These are phyloP conservation scores for Coryphaenoides rupestris DNA, from an alignment of 2,113 vertebrate species.

Conservation along the genomic window DNA sequence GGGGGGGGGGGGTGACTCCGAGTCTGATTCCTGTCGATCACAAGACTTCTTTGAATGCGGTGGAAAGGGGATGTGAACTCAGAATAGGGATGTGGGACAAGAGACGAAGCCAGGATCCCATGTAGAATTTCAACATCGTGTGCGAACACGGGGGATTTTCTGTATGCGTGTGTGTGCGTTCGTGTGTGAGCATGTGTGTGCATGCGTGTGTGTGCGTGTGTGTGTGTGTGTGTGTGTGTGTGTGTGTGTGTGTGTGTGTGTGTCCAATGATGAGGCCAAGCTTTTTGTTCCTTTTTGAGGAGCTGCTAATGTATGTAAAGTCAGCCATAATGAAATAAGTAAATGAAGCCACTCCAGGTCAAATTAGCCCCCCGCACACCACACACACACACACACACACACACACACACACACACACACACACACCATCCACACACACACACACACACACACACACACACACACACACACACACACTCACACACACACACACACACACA, in stretches of 20 bases:
- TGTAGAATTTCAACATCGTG: not conserved
- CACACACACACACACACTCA: no score
- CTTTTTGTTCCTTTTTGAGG: slow-evolving; percentile 2
- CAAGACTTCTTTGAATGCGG: slow-evolving; percentile 38
- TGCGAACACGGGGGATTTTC: not conserved
- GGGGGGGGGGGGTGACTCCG: no score
- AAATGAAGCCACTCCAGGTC: slow-evolving; percentile 52
- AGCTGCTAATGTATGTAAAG: not conserved
- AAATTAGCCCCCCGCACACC: slow-evolving; percentile 67
- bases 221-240: not conserved
- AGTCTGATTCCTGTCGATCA: slow-evolving; percentile 44
- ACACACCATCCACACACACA: no score
- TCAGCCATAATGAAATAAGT: slow-evolving; percentile 15
- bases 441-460: no score
- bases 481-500: no score
- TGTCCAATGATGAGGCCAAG: not conserved
- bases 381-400: no score
- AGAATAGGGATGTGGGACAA: slow-evolving; percentile 64
- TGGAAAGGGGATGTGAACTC: slow-evolving; percentile 71
- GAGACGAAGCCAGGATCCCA: not conserved
- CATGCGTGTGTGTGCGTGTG: not conserved
- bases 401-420: no score
- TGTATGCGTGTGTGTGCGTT: not conserved
- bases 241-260: not conserved
- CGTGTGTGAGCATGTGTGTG: not conserved